Evolutionary conservation across 1,140 invertebrate genomes (phyloP), one percentile per base, ranked within the genome.

Genomic region (Frieseomelitta varia): DNA sequence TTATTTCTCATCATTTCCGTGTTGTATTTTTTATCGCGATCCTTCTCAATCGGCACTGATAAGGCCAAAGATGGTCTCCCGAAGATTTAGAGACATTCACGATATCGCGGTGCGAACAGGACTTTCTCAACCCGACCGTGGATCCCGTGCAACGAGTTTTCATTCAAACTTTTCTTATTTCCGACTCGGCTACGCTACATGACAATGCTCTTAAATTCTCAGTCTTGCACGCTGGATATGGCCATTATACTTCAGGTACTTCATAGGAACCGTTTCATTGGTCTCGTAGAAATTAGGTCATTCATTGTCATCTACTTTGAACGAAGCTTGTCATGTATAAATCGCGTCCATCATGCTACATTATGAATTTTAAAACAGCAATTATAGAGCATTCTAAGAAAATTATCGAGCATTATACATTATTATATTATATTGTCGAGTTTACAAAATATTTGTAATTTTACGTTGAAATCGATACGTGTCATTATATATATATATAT

Each of bases 171-270:
- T 92, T 93, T 93, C 91, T 92, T 94, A 93, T 93, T 93, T 93
- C 90, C 87, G 81, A 84, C 84, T 85, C 67, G 79, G 75, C 53
- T 39, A 15, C 67, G 83, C 88, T 84, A 94, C 93, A 94, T 91
- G 93, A 94, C 92, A 94, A 93, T 94, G 93, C 93, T 93, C 92
- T 94, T 93, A 94, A 94, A 94, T 94, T 93, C 91, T 87, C 91
- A 85, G 84, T 82, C 88, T 87, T 81, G 89, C 85, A 78, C 75
- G 73, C 39, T 63, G 63, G 75, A 88, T 87, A 81, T 73, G 47
- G 74, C 79, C 83, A 72, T 87, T 87, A 89, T 82, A 69, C 84
- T 34, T 34, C 17, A 68, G 53, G 53, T 72, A 56, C 58, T 84
- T 58, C 24, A 15, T 69, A 71, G 74, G 68, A 79, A 39, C 27